These are phyloP conservation scores for Abrostola triplasia DNA, from an alignment of 2,888 invertebrate species.

Conservation along the genomic window DNA sequence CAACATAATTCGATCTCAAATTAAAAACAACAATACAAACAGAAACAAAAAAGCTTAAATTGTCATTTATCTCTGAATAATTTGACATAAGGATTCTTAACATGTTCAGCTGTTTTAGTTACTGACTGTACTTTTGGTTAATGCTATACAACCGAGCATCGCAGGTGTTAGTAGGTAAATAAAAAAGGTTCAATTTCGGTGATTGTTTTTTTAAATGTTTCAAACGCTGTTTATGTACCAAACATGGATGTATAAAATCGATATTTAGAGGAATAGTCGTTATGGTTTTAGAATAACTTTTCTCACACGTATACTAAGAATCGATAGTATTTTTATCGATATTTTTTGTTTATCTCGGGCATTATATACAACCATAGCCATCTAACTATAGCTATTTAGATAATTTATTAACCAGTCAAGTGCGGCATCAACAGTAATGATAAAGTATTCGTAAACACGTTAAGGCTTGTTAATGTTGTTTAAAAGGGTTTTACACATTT, in stretches of 20 bases:
- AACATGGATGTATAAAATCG: too few species aligned
- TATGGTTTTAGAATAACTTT: too few species aligned
- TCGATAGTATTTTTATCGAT: too few species aligned
- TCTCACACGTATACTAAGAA: too few species aligned
- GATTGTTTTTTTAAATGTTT: too few species aligned
- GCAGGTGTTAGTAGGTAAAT: not conserved
- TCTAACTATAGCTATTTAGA: not conserved
- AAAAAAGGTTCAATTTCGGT: not conserved
- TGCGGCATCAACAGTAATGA: not conserved
- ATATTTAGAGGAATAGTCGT: too few species aligned
- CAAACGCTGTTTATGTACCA: too few species aligned
- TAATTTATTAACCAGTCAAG: constrained; percentile 1
- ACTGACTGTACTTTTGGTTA: constrained; percentile 33
- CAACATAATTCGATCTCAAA: too few species aligned
- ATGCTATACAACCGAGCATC: not conserved
- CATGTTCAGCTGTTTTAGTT: constrained; percentile 12
- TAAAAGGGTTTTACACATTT: not conserved
- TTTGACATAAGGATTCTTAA: too few species aligned
- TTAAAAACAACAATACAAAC: too few species aligned
- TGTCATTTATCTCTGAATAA: too few species aligned
- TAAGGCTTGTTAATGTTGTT: not conserved
- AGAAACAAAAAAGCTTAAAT: too few species aligned
- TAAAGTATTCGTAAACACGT: not conserved
- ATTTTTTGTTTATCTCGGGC: not conserved
- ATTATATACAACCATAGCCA: not conserved